Evolutionary conservation across 2,113 vertebrate genomes (phyloP).

Genomic region (Actenoides hombroni): DNA sequence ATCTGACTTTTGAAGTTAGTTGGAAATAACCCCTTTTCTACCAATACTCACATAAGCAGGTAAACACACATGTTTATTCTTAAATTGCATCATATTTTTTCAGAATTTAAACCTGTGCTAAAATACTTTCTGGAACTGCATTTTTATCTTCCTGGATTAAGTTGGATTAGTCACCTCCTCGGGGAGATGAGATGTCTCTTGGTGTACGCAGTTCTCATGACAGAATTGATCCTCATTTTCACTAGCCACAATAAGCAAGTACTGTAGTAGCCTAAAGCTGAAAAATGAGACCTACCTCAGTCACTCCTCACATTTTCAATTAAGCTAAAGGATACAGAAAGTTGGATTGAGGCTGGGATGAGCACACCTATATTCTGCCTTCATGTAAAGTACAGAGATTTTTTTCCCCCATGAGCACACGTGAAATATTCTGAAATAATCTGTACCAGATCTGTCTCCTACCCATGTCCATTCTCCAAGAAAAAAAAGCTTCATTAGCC

Average conservation of each 20-base stretch:
- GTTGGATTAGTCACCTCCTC: slow-evolving; percentile 17
- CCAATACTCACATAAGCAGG: background rate
- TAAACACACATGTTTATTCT: background rate
- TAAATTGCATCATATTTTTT: background rate
- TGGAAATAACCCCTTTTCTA: background rate
- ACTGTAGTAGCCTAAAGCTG: background rate
- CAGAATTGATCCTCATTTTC: background rate
- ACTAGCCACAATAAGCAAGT: background rate
- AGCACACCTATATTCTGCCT: background rate
- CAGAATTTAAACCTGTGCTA: background rate
- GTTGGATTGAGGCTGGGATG: background rate
- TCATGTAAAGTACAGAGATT: background rate
- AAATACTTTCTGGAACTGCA: background rate
- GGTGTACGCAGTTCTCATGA: background rate
- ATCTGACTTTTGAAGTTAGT: background rate
- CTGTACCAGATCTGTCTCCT: background rate
- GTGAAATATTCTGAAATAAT: background rate
- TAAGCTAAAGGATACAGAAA: background rate
- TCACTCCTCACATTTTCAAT: background rate
- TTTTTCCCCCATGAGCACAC: background rate
- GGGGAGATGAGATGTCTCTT: background rate
- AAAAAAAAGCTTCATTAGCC: background rate
- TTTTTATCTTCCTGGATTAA: slow-evolving; percentile 21
- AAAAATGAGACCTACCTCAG: background rate
- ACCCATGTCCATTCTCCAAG: background rate